Evolutionary conservation across 2,113 vertebrate genomes (phyloP).

Genomic region (Accipiter cooperii): DNA sequence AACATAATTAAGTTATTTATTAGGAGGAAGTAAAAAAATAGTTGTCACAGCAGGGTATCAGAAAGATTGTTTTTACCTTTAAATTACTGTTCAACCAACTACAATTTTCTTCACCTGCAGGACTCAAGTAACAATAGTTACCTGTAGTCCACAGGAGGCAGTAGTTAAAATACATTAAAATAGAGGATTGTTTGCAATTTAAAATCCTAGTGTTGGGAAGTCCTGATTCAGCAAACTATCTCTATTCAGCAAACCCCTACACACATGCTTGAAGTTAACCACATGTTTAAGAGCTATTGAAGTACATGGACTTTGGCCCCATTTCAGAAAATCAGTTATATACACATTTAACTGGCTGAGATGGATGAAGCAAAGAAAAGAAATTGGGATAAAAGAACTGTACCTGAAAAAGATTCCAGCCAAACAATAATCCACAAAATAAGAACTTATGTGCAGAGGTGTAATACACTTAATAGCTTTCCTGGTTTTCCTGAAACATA

Average conservation of each 20-base stretch:
- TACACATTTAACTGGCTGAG: slow-evolving; percentile 31
- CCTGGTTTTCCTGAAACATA: neutral
- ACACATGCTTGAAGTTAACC: slow-evolving; percentile 57
- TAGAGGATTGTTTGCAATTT: neutral
- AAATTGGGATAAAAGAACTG: neutral
- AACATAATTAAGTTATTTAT: neutral
- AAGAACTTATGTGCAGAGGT: slow-evolving; percentile 41
- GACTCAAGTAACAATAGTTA: neutral
- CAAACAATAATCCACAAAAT: slow-evolving; percentile 27
- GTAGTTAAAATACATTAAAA: neutral
- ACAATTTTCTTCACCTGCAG: neutral
- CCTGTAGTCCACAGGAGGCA: neutral
- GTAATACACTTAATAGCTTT: neutral
- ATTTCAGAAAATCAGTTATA: slow-evolving; percentile 51
- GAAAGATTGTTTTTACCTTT: neutral
- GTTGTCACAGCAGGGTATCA: neutral
- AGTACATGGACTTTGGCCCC: slow-evolving; percentile 29
- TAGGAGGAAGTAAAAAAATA: neutral
- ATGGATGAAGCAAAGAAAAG: slow-evolving; percentile 46
- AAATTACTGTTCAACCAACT: neutral
- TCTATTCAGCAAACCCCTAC: neutral
- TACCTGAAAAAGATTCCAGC: slow-evolving; percentile 46
- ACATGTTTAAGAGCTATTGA: slow-evolving; percentile 47
- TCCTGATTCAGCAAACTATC: slow-evolving; percentile 47
- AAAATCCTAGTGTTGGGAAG: slow-evolving; percentile 4